Percentiles rank a stretch among this genome's conserved stretches.
phyloP scores from a whole-genome alignment of 2,113 vertebrate species.

The Myotis brandtii region DNA sequence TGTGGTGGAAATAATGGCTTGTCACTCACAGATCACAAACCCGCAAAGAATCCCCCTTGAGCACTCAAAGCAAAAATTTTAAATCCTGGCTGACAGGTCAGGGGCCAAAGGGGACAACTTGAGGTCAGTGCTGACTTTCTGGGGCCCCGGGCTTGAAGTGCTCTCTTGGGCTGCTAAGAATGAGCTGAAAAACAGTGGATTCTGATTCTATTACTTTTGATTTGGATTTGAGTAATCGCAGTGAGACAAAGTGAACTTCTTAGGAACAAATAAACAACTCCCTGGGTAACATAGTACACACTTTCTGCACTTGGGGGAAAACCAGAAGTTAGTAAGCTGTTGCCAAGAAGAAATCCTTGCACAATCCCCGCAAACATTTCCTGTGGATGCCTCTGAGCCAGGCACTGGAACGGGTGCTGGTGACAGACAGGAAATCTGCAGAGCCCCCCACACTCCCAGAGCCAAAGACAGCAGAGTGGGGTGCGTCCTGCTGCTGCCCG shows the following conservation, averaged over 20 bases:
- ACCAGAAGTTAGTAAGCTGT: background rate
- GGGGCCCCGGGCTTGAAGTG: fast-evolving
- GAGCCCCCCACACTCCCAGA: background rate
- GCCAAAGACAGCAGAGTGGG: fast-evolving
- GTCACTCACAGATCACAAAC: background rate
- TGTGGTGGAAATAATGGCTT: conserved; percentile 23
- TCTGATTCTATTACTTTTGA: background rate
- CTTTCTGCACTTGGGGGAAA: background rate
- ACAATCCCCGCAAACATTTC: background rate
- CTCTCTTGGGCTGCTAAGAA: background rate
- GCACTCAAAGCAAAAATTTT: background rate
- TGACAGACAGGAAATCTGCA: fast-evolving
- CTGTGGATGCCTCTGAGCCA: background rate
- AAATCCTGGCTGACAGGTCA: background rate
- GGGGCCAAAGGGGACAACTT: fast-evolving
- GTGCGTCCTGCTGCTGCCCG: background rate
- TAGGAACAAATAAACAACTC: background rate
- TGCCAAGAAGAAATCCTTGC: background rate
- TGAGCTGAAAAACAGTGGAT: background rate
- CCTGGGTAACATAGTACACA: fast-evolving
- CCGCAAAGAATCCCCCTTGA: background rate
- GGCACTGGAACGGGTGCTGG: background rate
- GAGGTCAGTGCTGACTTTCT: background rate
- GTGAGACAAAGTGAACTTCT: background rate
- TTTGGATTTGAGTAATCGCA: background rate